Percentiles rank a stretch among this genome's conserved stretches.
These are phyloP conservation scores for Montipora capricornis DNA, from an alignment of 64 coral and sea anemone species.

Conservation along the genomic window DNA sequence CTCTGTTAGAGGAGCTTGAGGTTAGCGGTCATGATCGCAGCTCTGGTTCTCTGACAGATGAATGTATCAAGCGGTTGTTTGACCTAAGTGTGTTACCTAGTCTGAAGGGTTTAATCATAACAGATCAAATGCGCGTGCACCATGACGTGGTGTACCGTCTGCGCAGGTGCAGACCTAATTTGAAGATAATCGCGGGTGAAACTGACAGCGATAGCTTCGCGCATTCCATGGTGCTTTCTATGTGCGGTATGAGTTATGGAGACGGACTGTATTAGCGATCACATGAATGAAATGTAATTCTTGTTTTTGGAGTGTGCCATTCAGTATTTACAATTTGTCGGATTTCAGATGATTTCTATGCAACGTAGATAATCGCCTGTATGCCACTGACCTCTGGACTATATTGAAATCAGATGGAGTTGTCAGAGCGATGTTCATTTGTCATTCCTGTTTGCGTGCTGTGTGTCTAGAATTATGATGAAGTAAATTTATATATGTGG, in stretches of 20 bases:
- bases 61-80: slow-evolving; percentile 80
- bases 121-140: slow-evolving; percentile 82
- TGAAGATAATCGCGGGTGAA: slow-evolving; percentile 94
- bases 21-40: slow-evolving; percentile 92
- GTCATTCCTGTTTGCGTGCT: no score
- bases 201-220: slow-evolving; percentile 97
- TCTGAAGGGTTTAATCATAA: slow-evolving; percentile 77
- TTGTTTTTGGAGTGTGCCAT: neutral
- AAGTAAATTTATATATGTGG: no score
- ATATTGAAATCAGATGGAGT: no score
- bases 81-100: slow-evolving; percentile 70
- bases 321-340: no score
- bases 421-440: no score
- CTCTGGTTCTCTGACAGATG: slow-evolving; percentile 77
- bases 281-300: neutral
- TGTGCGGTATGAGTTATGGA: slow-evolving; percentile 94
- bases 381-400: no score
- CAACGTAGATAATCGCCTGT: no score
- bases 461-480: no score
- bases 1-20: slow-evolving; percentile 82
- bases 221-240: slow-evolving; percentile 90
- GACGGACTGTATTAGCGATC: slow-evolving; percentile 79
- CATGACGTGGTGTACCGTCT: slow-evolving; percentile 89
- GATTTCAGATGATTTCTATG: no score
- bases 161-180: slow-evolving; percentile 82